A percentile compares a stretch with the other conserved stretches of the same genome.
These are phyloP conservation scores for Drosophila nigromelanica DNA, from an alignment of 1,140 invertebrate species.

Conservation along the genomic window DNA sequence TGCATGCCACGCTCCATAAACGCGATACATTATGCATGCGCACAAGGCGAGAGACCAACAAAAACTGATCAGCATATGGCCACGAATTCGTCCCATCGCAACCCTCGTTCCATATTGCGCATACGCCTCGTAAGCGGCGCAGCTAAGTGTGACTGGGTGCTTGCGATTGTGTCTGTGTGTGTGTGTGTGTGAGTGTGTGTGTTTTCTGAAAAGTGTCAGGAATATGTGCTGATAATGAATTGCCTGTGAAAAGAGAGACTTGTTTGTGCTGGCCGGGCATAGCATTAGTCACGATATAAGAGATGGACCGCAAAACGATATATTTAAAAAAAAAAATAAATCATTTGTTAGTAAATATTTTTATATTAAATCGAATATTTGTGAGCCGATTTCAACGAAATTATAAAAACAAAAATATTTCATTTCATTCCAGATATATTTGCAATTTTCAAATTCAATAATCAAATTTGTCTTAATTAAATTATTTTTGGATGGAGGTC, in stretches of 20 bases:
- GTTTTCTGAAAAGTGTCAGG: constrained; percentile 32
- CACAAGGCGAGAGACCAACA: constrained; percentile 19
- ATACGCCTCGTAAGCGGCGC: constrained; percentile 39
- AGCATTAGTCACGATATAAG: constrained; percentile 9
- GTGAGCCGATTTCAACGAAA: background rate
- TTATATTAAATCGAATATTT: background rate
- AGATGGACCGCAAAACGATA: background rate
- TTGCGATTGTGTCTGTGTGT: constrained; percentile 31
- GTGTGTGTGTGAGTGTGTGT: background rate
- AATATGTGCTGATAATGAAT: constrained; percentile 60
- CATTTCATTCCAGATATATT: no score
- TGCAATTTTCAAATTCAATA: no score
- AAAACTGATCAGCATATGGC: constrained; percentile 69
- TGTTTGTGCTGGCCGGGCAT: background rate
- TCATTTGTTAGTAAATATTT: background rate
- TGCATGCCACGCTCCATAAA: constrained; percentile 40
- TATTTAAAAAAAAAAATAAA: background rate
- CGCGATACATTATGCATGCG: constrained; percentile 44
- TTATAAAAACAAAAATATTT: background rate
- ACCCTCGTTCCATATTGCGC: constrained; percentile 26
- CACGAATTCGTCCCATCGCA: constrained; percentile 5
- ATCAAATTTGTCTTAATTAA: no score
- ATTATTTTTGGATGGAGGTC: no score
- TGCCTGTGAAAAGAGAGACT: constrained; percentile 16
- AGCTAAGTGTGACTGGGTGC: constrained; percentile 51